A percentile compares a stretch with the other conserved stretches of the same genome.
phyloP scores from a whole-genome alignment of 2,888 invertebrate species.

The Agrotis puta region DNA sequence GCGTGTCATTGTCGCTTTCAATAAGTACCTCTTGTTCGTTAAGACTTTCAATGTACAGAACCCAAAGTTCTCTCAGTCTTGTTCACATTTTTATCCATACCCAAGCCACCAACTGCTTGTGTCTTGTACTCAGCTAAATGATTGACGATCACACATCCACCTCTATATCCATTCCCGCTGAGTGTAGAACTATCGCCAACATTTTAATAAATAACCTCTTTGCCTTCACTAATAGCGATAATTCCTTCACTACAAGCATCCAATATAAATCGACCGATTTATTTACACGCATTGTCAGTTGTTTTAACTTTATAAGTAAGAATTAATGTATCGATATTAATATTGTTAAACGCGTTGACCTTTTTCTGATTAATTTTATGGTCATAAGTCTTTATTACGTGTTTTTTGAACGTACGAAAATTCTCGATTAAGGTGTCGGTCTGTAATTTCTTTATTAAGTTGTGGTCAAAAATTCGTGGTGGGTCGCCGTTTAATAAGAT shows the following conservation, averaged over 20 bases:
- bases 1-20: neutral
- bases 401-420: constrained; percentile 51
- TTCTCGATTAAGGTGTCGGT: constrained; percentile 48
- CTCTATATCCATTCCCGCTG: constrained; percentile 76
- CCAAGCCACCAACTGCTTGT: constrained; percentile 59
- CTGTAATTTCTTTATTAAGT: constrained; percentile 55
- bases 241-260: constrained; percentile 80
- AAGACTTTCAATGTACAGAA: constrained; percentile 31
- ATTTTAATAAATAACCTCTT: constrained; percentile 79
- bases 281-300: constrained; percentile 70
- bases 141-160: constrained; percentile 76
- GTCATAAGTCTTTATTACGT: constrained; percentile 61
- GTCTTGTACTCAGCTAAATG: constrained; percentile 67
- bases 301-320: constrained; percentile 57
- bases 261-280: constrained; percentile 72
- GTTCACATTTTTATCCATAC: constrained; percentile 34
- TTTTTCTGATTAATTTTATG: constrained; percentile 57
- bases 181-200: constrained; percentile 70
- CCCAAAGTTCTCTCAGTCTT: constrained; percentile 15
- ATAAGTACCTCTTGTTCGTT: neutral
- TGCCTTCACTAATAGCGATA: constrained; percentile 82
- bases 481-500: constrained; percentile 42
- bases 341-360: constrained; percentile 60
- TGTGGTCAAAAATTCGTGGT: constrained; percentile 44
- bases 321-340: constrained; percentile 53